phyloP scores from a whole-genome alignment of 2,797 vertebrate genomes.

The Clarias laeviceps region DNA sequence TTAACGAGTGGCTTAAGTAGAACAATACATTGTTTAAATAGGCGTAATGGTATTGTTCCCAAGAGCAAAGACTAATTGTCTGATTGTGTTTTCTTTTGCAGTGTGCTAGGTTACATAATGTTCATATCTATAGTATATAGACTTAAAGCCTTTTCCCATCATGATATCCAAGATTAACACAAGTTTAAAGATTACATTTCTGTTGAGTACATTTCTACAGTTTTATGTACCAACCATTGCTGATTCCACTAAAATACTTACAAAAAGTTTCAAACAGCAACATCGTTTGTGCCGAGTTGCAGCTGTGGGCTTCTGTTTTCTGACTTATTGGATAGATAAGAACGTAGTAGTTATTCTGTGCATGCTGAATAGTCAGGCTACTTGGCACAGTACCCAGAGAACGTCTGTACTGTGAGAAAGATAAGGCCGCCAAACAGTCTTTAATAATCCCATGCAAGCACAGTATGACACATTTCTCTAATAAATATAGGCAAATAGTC shows the following conservation, averaged over 20 bases:
- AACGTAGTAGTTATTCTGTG: background rate
- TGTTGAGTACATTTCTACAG: background rate
- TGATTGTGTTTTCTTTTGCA: slow-evolving; percentile 9
- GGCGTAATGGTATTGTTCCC: slow-evolving; percentile 3
- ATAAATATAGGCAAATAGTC: slow-evolving; percentile 20
- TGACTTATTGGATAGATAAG: background rate
- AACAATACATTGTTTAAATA: too few relatives aligned
- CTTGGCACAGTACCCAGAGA: background rate
- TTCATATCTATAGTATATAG: background rate
- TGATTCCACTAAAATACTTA: background rate
- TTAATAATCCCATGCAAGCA: background rate
- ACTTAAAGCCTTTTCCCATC: slow-evolving; percentile 7
- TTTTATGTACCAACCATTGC: too few relatives aligned
- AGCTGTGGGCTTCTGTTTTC: background rate
- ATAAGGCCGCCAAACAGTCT: background rate
- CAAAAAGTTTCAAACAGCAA: background rate
- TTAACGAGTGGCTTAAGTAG: background rate
- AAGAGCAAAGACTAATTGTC: background rate
- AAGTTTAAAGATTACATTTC: slow-evolving; percentile 14
- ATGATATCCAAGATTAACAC: slow-evolving; percentile 5
- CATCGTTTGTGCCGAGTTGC: background rate
- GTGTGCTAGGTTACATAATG: slow-evolving; percentile 26
- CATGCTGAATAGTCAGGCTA: background rate
- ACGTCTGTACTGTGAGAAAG: slow-evolving; percentile 30
- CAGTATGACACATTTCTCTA: slow-evolving; percentile 7